These are phyloP conservation scores for Drosophila maculinotata DNA, from an alignment of 2,888 invertebrate species.

Conservation along the genomic window DNA sequence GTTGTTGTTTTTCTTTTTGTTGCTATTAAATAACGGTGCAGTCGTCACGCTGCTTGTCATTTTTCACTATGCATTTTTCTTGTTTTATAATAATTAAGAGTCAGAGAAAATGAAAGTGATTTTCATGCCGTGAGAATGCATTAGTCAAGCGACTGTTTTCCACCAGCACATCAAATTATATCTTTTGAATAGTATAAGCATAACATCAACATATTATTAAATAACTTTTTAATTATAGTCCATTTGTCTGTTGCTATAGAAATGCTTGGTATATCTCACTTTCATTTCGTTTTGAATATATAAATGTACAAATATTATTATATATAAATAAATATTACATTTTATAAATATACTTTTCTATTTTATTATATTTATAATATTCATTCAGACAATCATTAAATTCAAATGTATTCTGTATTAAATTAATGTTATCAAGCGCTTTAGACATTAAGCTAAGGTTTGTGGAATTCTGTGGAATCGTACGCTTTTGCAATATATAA, in stretches of 20 bases:
- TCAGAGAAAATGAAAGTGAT: slow-evolving; percentile 70
- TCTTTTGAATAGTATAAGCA: background rate
- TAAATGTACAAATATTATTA: no score
- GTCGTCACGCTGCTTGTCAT: slow-evolving; percentile 63
- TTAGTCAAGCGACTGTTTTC: slow-evolving; percentile 14
- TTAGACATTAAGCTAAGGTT: background rate
- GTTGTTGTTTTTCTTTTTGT: slow-evolving; percentile 28
- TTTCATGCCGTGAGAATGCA: slow-evolving; percentile 48
- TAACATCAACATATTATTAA: background rate
- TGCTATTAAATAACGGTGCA: slow-evolving; percentile 72
- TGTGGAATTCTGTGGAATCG: background rate
- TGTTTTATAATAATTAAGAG: slow-evolving; percentile 69
- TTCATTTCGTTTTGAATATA: no score
- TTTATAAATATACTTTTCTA: no score
- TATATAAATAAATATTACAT: no score
- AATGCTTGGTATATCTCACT: no score
- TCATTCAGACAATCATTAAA: no score
- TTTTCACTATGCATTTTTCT: slow-evolving; percentile 52
- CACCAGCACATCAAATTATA: background rate
- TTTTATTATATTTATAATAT: no score
- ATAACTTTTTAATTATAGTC: no score
- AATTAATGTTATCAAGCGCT: no score
- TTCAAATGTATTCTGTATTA: no score
- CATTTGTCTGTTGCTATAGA: no score
- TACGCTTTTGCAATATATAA: background rate